A percentile compares a stretch with the other conserved stretches of the same genome.
Conservation (phyloP, 2,888 invertebrate genomes). For the Dolomedes plantarius region DNA sequence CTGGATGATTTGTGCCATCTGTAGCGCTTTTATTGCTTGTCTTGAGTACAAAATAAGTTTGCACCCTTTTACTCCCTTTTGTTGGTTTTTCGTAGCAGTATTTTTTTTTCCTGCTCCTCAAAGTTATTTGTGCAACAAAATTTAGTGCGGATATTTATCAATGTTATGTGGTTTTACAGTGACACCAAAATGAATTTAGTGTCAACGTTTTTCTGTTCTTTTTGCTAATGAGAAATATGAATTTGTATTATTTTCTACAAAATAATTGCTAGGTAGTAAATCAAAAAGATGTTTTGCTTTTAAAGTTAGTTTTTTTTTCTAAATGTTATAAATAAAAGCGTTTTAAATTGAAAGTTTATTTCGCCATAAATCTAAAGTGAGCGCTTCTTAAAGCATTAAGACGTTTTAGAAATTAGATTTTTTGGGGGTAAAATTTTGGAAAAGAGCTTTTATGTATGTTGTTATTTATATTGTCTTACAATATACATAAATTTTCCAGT, state of each 20-base stretch:
- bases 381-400: no score
- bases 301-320: not conserved
- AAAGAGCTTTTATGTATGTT: not conserved
- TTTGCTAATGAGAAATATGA: not conserved
- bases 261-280: not conserved
- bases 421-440: not conserved
- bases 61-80: not conserved
- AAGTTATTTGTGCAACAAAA: constrained; percentile 48
- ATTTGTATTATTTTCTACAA: not conserved
- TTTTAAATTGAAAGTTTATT: not conserved
- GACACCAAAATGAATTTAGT: not conserved
- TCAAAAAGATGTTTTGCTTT: not conserved
- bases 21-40: constrained; percentile 23
- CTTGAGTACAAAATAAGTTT: constrained; percentile 36
- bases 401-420: not conserved
- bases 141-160: not conserved
- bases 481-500: no score
- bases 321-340: not conserved
- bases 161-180: not conserved
- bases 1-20: constrained; percentile 33
- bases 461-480: no score
- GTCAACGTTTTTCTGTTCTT: not conserved
- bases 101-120: constrained; percentile 8
- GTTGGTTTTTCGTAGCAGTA: not conserved
- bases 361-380: not conserved